These are phyloP conservation scores for Biston betularia DNA, from an alignment of 2,888 invertebrate species.

Conservation along the genomic window DNA sequence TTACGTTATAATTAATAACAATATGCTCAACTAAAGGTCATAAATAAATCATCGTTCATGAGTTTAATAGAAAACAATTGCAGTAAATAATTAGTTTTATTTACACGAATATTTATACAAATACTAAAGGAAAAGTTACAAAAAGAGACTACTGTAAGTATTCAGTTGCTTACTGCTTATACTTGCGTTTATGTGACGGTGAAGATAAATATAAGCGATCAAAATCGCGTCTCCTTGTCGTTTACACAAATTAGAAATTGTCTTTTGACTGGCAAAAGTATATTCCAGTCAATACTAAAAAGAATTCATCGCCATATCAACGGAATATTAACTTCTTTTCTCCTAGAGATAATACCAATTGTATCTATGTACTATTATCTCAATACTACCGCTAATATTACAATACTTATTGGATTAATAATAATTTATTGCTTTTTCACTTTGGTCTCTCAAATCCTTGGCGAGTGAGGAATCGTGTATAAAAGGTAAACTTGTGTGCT, in stretches of 20 bases:
- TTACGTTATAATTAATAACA: conserved; percentile 27
- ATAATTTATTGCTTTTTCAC: conserved; percentile 72
- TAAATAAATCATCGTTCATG: conserved; percentile 16
- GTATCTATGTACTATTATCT: conserved; percentile 56
- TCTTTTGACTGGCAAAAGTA: conserved; percentile 79
- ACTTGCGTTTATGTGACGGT: conserved; percentile 40
- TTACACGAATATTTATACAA: conserved; percentile 13
- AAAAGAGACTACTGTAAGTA: conserved; percentile 5
- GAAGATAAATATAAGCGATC: conserved; percentile 21
- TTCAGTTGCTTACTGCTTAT: conserved; percentile 24
- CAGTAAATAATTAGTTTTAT: conserved; percentile 19
- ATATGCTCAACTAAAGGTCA: conserved; percentile 33
- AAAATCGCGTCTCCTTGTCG: conserved; percentile 37
- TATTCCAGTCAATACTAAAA: conserved; percentile 47
- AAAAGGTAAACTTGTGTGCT: conserved; percentile 74
- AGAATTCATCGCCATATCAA: conserved; percentile 31
- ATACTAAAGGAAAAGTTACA: conserved; percentile 3
- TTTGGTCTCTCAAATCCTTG: conserved; percentile 79
- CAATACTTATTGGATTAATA: conserved; percentile 63
- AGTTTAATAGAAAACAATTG: conserved; percentile 24
- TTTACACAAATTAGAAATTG: conserved; percentile 57
- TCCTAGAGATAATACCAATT: conserved; percentile 54
- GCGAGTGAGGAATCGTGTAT: conserved; percentile 77
- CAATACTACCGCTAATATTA: conserved; percentile 63
- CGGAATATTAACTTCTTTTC: conserved; percentile 40